Base-by-base conservation (phyloP, 2,888 invertebrate genomes). In the Calameuta filiformis region DNA sequence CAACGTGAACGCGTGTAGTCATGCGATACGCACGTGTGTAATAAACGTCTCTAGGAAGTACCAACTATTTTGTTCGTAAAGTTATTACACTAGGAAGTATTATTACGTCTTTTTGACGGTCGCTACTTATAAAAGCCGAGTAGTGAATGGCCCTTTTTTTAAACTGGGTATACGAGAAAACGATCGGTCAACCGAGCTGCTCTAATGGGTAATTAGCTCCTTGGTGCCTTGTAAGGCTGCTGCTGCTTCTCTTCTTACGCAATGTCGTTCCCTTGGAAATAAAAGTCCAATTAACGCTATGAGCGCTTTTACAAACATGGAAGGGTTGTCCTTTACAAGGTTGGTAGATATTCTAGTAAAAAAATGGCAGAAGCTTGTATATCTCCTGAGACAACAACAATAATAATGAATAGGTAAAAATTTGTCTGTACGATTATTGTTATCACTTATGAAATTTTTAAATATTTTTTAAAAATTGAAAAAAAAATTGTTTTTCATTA, bases 141-240 rank as follows among this genome's bases (percentile, higher is more conserved):
- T 56, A 23, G 56, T 56, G 23, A 56, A 56, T 56, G 56, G 56
- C 56, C 9, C 56, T 56, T 23, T 15, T 23, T 34, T 34, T 71
- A 9, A 34, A 31, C 71, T 4, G 33, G 12, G 71, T 33, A 31
- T 73, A 73, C 37, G 35, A 76, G 75, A 37, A 73, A 79, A 68
- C 81, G 75, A 82, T 82, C 76, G 78, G 81, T 79, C 76, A 76
- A 78, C 73, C 76, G 79, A 79, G 81, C 78, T 78, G 82, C 80
- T 56, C 82, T 81, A 81, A 83, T 82, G 81, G 82, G 79, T 82
- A 83, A 84, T 84, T 84, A 83, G 82, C 79, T 77, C 79, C 81
- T 79, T 74, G 77, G 76, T 79, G 77, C 77, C 80, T 84, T 84
- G 81, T 81, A 82, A 77, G 84, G 84, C 83, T 84, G 81, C 84